Percentiles rank a stretch among this genome's conserved stretches.
These are phyloP conservation scores for Platorchestia sp. DNA, from an alignment of 1,140 invertebrate genomes.

Conservation along the genomic window DNA sequence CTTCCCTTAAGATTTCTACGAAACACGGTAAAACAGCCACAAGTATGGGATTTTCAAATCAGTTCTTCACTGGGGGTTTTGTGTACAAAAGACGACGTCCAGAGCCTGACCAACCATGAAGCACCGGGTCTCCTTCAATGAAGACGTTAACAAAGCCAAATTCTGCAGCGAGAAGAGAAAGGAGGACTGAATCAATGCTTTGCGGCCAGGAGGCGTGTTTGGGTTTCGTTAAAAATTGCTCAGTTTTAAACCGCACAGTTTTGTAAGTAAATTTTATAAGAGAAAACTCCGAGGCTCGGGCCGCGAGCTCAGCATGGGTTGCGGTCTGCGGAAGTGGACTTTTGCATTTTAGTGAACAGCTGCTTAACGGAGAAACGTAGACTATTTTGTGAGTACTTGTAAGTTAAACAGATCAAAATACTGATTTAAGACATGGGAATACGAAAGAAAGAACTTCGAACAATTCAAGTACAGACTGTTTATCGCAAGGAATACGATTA, in stretches of 20 bases:
- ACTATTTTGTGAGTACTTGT: neutral
- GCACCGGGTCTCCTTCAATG: slow-evolving; percentile 3
- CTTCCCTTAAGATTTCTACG: neutral
- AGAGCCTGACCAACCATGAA: neutral
- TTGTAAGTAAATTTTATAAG: neutral
- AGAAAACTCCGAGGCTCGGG: neutral
- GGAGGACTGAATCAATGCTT: slow-evolving; percentile 16
- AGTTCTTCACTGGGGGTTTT: neutral
- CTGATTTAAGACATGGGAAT: neutral
- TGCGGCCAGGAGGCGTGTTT: slow-evolving; percentile 29
- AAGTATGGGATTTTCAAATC: neutral
- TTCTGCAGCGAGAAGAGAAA: slow-evolving; percentile 28
- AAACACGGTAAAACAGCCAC: neutral
- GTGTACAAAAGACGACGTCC: neutral
- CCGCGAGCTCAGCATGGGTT: slow-evolving; percentile 16
- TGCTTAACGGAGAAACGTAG: neutral
- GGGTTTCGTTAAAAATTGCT: neutral
- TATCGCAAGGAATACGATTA: neutral
- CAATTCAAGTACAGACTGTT: neutral
- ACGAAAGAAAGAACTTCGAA: neutral
- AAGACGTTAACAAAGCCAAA: slow-evolving; percentile 46
- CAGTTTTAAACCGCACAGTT: slow-evolving; percentile 22
- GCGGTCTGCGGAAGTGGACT: slow-evolving; percentile 4
- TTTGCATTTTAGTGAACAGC: neutral
- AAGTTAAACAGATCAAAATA: neutral